Conservation (phyloP, 2,113 vertebrate species). For the Chamaetylas fuelleborni region DNA sequence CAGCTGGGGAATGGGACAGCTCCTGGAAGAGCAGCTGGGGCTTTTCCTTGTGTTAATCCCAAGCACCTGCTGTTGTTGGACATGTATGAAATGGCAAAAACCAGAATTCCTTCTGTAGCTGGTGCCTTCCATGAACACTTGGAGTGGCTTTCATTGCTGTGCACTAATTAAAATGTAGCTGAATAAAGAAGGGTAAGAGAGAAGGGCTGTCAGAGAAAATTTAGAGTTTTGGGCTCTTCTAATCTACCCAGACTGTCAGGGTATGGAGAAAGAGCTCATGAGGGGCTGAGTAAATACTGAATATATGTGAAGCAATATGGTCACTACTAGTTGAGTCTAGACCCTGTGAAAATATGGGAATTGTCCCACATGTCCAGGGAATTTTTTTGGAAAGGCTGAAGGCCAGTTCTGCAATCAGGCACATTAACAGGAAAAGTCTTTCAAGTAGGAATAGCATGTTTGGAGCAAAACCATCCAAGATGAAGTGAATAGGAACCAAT, state of each 20-base stretch:
- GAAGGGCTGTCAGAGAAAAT: not conserved
- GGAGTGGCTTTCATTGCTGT: not conserved
- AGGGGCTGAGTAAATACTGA: not conserved
- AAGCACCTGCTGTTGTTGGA: not conserved
- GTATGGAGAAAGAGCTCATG: not conserved
- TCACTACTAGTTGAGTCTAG: not conserved
- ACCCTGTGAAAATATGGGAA: not conserved
- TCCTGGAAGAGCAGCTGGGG: not conserved
- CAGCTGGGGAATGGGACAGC: not conserved
- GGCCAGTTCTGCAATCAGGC: not conserved
- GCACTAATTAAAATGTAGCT: not conserved
- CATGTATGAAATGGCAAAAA: not conserved
- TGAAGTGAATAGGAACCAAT: not conserved
- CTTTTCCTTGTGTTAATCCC: not conserved
- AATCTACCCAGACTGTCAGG: not conserved
- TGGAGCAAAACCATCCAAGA: not conserved
- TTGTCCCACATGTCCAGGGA: not conserved
- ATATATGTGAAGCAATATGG: not conserved
- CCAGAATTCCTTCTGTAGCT: not conserved
- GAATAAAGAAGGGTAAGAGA: not conserved
- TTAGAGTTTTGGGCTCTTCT: not conserved
- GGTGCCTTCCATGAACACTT: not conserved
- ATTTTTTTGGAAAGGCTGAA: not conserved
- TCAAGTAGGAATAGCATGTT: not conserved
- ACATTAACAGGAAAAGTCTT: not conserved